phyloP scores from a whole-genome alignment of 2,797 vertebrate species.

The Sebastes minor region DNA sequence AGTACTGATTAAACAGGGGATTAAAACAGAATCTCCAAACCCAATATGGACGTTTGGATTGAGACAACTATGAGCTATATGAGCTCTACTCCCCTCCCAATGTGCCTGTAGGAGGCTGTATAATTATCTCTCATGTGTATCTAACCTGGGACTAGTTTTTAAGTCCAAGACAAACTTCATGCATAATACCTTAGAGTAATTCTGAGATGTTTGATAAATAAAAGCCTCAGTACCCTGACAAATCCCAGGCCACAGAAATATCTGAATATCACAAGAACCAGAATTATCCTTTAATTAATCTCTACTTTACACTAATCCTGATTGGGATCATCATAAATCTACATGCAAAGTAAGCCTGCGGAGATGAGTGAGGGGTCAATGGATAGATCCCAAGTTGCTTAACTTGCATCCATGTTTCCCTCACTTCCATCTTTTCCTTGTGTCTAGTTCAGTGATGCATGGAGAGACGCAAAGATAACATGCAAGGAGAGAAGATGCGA shows the following conservation, averaged over 20 bases:
- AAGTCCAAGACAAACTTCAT: constrained; percentile 21
- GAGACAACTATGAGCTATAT: background rate
- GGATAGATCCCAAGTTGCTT: background rate
- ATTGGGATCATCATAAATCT: constrained; percentile 54
- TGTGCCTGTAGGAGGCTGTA: background rate
- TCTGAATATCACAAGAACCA: constrained; percentile 22
- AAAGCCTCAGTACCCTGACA: constrained; percentile 10
- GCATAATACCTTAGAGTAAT: constrained; percentile 14
- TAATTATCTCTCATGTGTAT: constrained; percentile 29
- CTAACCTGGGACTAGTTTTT: constrained; percentile 1
- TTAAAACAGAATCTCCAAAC: too few species aligned
- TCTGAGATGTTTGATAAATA: constrained; percentile 35
- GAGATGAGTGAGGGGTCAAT: constrained; percentile 56
- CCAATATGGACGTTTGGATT: too few species aligned
- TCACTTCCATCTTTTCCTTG: too few species aligned
- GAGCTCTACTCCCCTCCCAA: background rate
- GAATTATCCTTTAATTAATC: constrained; percentile 67
- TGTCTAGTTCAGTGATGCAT: background rate
- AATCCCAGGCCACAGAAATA: constrained; percentile 25
- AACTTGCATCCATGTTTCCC: background rate
- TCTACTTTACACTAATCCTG: constrained; percentile 57
- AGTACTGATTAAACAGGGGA: too few species aligned
- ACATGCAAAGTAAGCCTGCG: constrained; percentile 19
- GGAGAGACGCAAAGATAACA: background rate
- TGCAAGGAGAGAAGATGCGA: background rate